phyloP scores from a whole-genome alignment of 2,888 invertebrate genomes.

The Laspeyria flexula region DNA sequence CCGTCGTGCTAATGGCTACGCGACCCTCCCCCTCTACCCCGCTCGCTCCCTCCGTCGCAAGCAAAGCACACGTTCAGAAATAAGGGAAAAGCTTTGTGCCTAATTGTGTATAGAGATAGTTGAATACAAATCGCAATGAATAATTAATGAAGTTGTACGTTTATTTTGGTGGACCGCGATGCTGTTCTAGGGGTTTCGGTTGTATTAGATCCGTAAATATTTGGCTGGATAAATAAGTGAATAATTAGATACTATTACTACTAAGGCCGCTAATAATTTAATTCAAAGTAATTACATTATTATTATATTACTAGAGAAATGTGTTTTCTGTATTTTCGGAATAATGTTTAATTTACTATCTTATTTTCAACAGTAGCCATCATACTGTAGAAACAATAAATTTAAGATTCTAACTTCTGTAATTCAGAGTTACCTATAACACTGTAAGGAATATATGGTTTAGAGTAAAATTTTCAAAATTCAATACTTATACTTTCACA shows the following conservation, averaged over 20 bases:
- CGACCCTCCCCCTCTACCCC: conserved; percentile 60
- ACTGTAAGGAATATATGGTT: too few relatives aligned
- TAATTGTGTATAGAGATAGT: conserved; percentile 68
- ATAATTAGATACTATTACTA: background rate
- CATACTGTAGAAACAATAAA: too few relatives aligned
- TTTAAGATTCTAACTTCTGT: too few relatives aligned
- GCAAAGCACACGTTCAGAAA: conserved; percentile 73
- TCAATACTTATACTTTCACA: too few relatives aligned
- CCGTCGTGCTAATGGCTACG: conserved; percentile 77
- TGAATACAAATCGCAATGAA: conserved; percentile 56
- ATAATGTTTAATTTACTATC: too few relatives aligned
- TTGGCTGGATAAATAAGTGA: conserved; percentile 5
- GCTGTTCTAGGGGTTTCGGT: conserved; percentile 30
- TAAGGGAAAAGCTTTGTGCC: conserved; percentile 70
- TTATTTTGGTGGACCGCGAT: conserved; percentile 42
- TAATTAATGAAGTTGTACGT: conserved; percentile 53
- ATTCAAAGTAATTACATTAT: too few relatives aligned
- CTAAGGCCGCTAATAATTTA: too few relatives aligned
- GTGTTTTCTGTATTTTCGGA: too few relatives aligned
- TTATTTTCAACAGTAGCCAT: too few relatives aligned
- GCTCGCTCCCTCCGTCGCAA: conserved; percentile 46
- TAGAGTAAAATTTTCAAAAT: too few relatives aligned
- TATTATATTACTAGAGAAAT: too few relatives aligned
- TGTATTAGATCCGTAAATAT: conserved; percentile 14
- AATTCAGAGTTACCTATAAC: too few relatives aligned